Conservation (phyloP, 2,113 vertebrate species). For the Caranx melampygus region DNA sequence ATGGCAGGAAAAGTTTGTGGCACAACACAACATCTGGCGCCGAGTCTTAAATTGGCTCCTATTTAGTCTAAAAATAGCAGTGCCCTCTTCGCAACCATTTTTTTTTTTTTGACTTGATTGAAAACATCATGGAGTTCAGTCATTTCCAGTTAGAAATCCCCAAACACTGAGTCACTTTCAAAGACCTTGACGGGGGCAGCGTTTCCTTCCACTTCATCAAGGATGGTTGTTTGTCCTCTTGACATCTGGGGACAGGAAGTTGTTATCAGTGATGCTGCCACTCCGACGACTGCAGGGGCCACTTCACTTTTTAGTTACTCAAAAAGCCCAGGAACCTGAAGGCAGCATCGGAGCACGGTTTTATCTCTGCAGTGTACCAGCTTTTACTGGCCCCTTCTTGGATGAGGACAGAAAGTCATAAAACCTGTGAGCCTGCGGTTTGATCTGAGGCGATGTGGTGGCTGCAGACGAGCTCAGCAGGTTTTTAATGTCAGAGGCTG, state of each 20-base stretch:
- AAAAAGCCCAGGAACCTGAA: background rate
- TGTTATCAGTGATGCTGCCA: background rate
- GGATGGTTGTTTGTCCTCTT: background rate
- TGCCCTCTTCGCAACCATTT: too few relatives aligned
- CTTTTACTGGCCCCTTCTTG: background rate
- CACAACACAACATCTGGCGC: too few relatives aligned
- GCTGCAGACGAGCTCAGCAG: slow-evolving; percentile 3
- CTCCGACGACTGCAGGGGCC: background rate
- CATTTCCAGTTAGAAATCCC: background rate
- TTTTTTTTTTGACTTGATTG: too few relatives aligned
- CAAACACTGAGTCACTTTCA: background rate
- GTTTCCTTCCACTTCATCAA: background rate
- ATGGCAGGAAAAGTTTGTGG: background rate
- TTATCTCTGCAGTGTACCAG: background rate
- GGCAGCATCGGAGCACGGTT: background rate
- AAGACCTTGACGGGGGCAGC: background rate
- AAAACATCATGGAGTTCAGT: too few relatives aligned
- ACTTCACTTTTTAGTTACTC: background rate
- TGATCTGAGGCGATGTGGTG: background rate
- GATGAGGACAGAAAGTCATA: background rate
- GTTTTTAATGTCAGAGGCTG: slow-evolving; percentile 22
- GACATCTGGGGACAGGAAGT: background rate
- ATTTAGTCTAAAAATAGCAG: background rate
- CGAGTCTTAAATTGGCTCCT: background rate
- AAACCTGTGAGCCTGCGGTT: background rate